A percentile compares a stretch with the other conserved stretches of the same genome.
Evolutionary conservation across 2,113 vertebrate genomes (phyloP).

Genomic region (Erythrolamprus reginae): DNA sequence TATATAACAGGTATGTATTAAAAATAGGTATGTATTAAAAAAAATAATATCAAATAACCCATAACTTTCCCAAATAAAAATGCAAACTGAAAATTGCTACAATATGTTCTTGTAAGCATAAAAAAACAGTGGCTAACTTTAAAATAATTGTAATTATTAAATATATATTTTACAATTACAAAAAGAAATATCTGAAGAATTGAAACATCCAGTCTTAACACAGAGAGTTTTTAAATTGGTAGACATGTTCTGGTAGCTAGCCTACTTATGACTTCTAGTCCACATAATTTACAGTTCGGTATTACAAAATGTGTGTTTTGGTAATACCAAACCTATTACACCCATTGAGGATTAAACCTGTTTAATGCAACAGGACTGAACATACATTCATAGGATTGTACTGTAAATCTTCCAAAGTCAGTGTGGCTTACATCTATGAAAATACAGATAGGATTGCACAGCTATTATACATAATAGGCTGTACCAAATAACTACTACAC

Average conservation of each 20-base stretch:
- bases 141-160: conserved; percentile 43
- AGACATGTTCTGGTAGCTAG: conserved; percentile 36
- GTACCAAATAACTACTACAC: neutral
- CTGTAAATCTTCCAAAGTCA: neutral
- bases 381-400: neutral
- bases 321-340: neutral
- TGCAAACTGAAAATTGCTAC: conserved; percentile 59
- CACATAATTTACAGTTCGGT: conserved; percentile 1
- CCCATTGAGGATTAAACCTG: neutral
- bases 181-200: conserved; percentile 47
- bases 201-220: conserved; percentile 47
- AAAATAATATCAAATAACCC: conserved; percentile 59
- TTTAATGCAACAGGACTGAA: neutral
- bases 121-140: conserved; percentile 50
- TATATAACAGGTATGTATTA: conserved; percentile 57
- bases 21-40: no score
- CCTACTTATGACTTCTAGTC: neutral
- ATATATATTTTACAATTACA: conserved; percentile 49
- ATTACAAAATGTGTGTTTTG: neutral
- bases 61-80: conserved; percentile 58
- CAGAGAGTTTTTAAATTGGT: conserved; percentile 32
- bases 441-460: neutral
- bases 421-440: neutral
- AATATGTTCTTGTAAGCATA: conserved; percentile 51
- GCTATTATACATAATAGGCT: neutral